Evolutionary conservation across 1,140 invertebrate genomes (phyloP).

Genomic region (Pollicipes pollicipes): DNA sequence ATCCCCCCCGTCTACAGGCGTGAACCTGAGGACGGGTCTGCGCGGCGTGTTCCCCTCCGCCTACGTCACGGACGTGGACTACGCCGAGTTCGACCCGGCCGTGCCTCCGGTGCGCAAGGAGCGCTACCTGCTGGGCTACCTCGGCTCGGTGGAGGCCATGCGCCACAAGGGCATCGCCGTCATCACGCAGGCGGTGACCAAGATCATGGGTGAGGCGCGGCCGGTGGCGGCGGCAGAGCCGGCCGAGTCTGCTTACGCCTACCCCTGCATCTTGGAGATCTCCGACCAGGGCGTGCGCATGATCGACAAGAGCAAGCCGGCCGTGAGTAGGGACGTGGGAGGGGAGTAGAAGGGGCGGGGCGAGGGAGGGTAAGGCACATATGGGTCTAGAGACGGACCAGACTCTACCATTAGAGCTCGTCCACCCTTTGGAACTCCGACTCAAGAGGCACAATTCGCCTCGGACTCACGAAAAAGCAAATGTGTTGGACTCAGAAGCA

Average conservation of each 20-base stretch:
- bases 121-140: conserved; percentile 76
- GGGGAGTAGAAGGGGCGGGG: conserved; percentile 4
- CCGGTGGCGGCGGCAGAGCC: conserved; percentile 32
- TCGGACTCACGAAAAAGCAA: too few species aligned
- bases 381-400: too few species aligned
- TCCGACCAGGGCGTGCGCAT: conserved; percentile 87
- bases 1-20: conserved; percentile 38
- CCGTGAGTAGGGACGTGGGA: conserved; percentile 31
- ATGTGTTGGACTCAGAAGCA: too few species aligned
- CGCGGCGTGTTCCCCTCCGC: conserved; percentile 92
- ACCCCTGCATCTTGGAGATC: conserved; percentile 74
- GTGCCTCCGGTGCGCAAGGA: conserved; percentile 66
- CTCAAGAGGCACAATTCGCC: too few species aligned
- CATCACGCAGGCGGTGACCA: conserved; percentile 35
- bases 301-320: conserved; percentile 67
- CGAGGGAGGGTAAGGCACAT: too few species aligned
- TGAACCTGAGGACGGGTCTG: conserved; percentile 76
- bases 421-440: too few species aligned
- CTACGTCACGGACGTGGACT: conserved; percentile 88
- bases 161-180: conserved; percentile 63
- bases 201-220: conserved; percentile 36
- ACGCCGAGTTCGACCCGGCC: conserved; percentile 77
- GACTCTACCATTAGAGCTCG: too few species aligned
- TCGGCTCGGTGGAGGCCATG: conserved; percentile 86
- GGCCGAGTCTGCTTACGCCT: conserved; percentile 36